Base-by-base conservation (phyloP, 2,888 invertebrate species). In the Stegana nigrithorax region DNA sequence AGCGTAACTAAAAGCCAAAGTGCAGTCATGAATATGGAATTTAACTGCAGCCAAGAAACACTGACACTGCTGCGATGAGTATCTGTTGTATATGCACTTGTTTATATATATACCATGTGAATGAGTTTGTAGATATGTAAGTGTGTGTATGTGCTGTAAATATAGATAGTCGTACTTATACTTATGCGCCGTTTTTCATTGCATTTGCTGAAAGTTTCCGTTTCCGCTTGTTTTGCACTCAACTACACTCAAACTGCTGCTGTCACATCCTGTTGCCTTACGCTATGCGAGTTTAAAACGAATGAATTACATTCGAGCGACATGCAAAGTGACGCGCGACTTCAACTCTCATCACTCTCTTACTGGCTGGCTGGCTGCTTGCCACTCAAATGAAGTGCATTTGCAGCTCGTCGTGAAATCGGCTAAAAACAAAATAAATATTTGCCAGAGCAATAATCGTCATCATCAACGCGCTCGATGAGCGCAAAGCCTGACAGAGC, bases 381-480 rank as follows among this genome's bases (percentile, higher is more conserved):
- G n/a, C n/a, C n/a, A n/a, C n/a, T n/a, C n/a, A n/a, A n/a, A n/a
- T n/a, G n/a, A n/a, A n/a, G n/a, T n/a, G n/a, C n/a, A n/a, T 39
- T 39, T 39, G 14, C 39, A 8, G 14, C 39, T 10, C 5, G 6
- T 39, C 12, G 12, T n/a, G 19, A 65, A 72, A 72, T 70, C 73
- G 66, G 23, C 51, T 58, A 51, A 68, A 76, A 74, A 70, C 72
- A 73, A 72, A n/a, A 72, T 75, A 75, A 75, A 75, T 75, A 75
- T 75, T 75, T 75, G 69, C 73, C 67, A 68, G 73, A 67, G 68
- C 73, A 64, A 69, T 68, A 70, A 73, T 67, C 70, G 63, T 70
- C 68, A 73, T 73, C 73, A 72, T 71, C 64, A 69, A 71, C 65
- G 63, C 64, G 25, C 50, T 25, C 10, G 29, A n/a, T n/a, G n/a